These are phyloP conservation scores for Halichoerus grypus DNA, from an alignment of 2,113 vertebrate species.

Conservation along the genomic window DNA sequence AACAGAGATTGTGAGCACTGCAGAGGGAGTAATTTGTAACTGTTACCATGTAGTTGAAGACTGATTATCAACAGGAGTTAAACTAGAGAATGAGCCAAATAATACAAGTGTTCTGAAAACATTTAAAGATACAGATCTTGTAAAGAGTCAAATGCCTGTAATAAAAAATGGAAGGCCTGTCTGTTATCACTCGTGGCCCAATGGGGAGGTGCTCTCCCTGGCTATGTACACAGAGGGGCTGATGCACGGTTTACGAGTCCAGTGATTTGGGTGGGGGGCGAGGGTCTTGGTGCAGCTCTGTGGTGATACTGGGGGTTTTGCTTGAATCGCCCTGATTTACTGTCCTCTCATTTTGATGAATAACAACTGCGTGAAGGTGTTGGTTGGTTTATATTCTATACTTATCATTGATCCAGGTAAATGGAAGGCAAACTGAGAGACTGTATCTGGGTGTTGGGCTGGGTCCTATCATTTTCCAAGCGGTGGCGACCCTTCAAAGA, in stretches of 20 bases:
- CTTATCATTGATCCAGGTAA: background rate
- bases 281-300: background rate
- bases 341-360: background rate
- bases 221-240: rapidly evolving
- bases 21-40: background rate
- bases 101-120: background rate
- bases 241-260: background rate
- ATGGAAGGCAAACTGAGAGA: background rate
- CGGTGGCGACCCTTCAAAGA: background rate
- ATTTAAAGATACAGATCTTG: background rate
- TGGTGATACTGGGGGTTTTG: background rate
- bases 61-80: background rate
- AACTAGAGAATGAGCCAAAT: background rate
- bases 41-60: background rate
- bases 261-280: background rate
- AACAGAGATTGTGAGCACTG: background rate
- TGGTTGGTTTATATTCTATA: too few relatives aligned
- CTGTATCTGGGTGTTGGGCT: too few relatives aligned
- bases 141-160: background rate
- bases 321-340: background rate
- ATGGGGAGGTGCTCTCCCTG: background rate
- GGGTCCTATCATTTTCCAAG: background rate
- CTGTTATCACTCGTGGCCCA: background rate
- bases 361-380: background rate
- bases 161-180: background rate